A percentile compares a stretch with the other conserved stretches of the same genome.
Conservation (phyloP, 1,140 invertebrate species). For the Halyomorpha halys region DNA sequence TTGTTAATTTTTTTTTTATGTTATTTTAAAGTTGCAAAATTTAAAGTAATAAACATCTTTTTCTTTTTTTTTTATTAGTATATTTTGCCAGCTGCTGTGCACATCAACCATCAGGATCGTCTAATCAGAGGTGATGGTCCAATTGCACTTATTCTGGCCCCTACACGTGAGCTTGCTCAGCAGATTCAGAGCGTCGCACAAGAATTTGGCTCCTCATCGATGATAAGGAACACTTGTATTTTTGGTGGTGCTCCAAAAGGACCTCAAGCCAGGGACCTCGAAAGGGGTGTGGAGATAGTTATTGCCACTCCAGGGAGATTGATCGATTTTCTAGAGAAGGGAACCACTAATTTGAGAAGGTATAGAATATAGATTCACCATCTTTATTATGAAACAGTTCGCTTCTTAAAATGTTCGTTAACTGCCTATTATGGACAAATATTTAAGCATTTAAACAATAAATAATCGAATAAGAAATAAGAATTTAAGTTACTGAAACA, state of each 20-base stretch:
- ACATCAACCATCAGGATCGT: slow-evolving; percentile 61
- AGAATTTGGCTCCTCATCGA: slow-evolving; percentile 64
- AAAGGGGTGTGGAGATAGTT: slow-evolving; percentile 69
- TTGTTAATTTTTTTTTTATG: too few relatives aligned
- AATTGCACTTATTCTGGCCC: slow-evolving; percentile 65
- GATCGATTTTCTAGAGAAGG: slow-evolving; percentile 78
- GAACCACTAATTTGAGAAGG: slow-evolving; percentile 69
- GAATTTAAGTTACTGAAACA: too few relatives aligned
- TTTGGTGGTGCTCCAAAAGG: slow-evolving; percentile 77
- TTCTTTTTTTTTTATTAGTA: slow-evolving; percentile 30
- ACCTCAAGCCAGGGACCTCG: slow-evolving; percentile 66
- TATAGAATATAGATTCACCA: too few relatives aligned
- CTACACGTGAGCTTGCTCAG: slow-evolving; percentile 70
- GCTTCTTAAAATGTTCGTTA: too few relatives aligned
- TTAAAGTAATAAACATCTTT: too few relatives aligned
- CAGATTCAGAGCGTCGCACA: slow-evolving; percentile 59
- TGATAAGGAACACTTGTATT: slow-evolving; percentile 71
- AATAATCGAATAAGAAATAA: too few relatives aligned
- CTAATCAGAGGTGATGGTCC: slow-evolving; percentile 57
- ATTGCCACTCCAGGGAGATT: slow-evolving; percentile 83
- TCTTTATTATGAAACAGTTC: background rate
- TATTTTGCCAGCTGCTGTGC: slow-evolving; percentile 54
- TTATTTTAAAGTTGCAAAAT: too few relatives aligned
- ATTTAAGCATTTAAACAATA: too few relatives aligned
- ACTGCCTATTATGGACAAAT: too few relatives aligned